Base-by-base conservation (phyloP, 2,113 vertebrate genomes). In the Antechinus stuartii region DNA sequence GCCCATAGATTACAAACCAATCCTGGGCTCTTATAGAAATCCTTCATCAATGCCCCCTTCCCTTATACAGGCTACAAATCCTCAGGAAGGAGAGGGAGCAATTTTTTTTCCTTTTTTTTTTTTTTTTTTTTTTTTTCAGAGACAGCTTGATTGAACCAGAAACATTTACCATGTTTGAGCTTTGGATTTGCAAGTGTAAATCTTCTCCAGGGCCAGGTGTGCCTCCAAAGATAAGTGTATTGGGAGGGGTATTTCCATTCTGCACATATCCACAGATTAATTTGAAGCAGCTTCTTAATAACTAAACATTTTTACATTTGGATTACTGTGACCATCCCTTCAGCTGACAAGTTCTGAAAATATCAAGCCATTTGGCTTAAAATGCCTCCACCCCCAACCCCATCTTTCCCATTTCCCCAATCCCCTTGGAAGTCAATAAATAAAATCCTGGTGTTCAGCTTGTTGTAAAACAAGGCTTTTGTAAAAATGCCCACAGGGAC, bases 111-210 rank as follows among this genome's bases (percentile, higher is more conserved):
- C 90, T 93, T 42, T 92, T 91, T 93, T 42, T 92, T 68, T 91
- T 90, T 91, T 55, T 42, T 93, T 92, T 9, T 50, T 56, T 24
- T 50, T 24, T 42, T 53, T 95, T 55, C 30, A 94, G 57, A 35
- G 95, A 54, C n/a, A 92, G 90, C 94, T 97, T 96, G 92, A 98
- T 98, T 95, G 97, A 97, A 97, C 98, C 96, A 97, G 95, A 97
- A 98, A 92, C 97, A 89, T 96, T 84, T 97, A 93, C 90, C 91
- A 90, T 54, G 2, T 92, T 97, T 97, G 97, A 98, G 97, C 96
- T 98, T 97, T 97, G 98, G 98, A 99, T 99, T 99, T 98, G 96
- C 96, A 98, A 98, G 97, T 98, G 98, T 98, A 98, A 98, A 98
- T 97, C 97, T 98, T 96, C 97, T 93, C 90, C 91, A 97, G 94